Evolutionary conservation across 2,113 vertebrate species (phyloP).

Genomic region (Lophotis ruficrista): DNA sequence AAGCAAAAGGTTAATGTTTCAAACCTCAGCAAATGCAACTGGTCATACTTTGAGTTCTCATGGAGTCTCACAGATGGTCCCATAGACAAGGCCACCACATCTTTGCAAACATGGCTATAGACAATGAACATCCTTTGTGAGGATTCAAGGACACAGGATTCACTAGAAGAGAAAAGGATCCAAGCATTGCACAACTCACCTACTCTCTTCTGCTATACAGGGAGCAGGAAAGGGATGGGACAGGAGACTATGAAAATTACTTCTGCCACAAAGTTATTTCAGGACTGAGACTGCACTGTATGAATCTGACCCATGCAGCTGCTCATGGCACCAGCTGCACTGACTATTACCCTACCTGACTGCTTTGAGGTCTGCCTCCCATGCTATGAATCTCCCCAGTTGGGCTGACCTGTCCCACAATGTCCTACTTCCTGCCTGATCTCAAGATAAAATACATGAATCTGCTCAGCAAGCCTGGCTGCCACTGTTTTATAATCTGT

Average conservation of each 20-base stretch:
- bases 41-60: not conserved
- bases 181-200: not conserved
- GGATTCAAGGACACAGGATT: not conserved
- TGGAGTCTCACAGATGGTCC: not conserved
- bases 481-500: not conserved
- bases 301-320: not conserved
- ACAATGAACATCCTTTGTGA: not conserved
- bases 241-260: not conserved
- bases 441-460: not conserved
- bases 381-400: fast-evolving
- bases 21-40: not conserved
- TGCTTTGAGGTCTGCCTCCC: not conserved
- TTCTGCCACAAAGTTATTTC: not conserved
- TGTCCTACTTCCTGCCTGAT: not conserved
- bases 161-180: not conserved
- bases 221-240: not conserved
- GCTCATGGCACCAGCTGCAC: not conserved
- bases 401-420: not conserved
- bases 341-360: not conserved
- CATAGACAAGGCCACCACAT: not conserved
- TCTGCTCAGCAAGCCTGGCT: not conserved
- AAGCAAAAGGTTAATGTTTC: not conserved
- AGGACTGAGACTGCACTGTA: not conserved
- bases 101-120: not conserved
- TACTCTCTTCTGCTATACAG: not conserved